Conservation (phyloP, 2,113 vertebrate genomes). For the Holacanthus passer region DNA sequence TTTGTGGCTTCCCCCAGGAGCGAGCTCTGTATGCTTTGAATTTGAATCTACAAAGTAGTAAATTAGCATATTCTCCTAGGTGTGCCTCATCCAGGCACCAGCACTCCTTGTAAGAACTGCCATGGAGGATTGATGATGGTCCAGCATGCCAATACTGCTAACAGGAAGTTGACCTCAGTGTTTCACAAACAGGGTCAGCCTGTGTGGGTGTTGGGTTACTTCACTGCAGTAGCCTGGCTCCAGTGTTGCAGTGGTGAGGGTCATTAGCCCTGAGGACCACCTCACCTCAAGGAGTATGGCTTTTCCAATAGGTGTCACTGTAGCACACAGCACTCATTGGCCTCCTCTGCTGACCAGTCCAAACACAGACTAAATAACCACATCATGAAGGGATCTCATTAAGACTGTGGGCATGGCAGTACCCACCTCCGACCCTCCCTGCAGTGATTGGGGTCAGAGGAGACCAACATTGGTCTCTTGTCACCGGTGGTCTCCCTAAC, state of each 20-base stretch:
- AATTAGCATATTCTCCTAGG: constrained; percentile 47
- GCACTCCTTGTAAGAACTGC: constrained; percentile 49
- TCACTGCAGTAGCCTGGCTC: constrained; percentile 46
- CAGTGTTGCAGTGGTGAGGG: constrained; percentile 54
- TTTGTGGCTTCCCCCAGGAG: constrained; percentile 38
- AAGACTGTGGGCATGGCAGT: constrained; percentile 9
- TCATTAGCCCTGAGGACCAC: constrained; percentile 57
- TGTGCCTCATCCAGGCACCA: constrained; percentile 33
- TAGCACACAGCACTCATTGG: constrained; percentile 26
- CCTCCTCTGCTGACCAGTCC: constrained; percentile 12
- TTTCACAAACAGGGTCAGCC: constrained; percentile 61
- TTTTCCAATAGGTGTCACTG: constrained; percentile 75
- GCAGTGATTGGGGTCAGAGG: constrained; percentile 64
- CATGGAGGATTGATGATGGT: constrained; percentile 69
- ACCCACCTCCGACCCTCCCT: constrained; percentile 29
- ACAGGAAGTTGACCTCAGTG: constrained; percentile 76
- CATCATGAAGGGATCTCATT: constrained; percentile 43
- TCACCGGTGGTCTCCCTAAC: constrained; percentile 79
- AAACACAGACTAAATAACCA: constrained; percentile 7
- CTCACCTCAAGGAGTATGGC: constrained; percentile 18
- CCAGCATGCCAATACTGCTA: constrained; percentile 62
- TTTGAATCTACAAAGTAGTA: constrained; percentile 48
- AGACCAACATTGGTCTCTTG: constrained; percentile 67
- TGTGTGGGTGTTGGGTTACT: constrained; percentile 70
- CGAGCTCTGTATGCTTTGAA: constrained; percentile 48